Evolutionary conservation across 2,888 invertebrate genomes (phyloP).

Genomic region (Leptinotarsa haldemani): DNA sequence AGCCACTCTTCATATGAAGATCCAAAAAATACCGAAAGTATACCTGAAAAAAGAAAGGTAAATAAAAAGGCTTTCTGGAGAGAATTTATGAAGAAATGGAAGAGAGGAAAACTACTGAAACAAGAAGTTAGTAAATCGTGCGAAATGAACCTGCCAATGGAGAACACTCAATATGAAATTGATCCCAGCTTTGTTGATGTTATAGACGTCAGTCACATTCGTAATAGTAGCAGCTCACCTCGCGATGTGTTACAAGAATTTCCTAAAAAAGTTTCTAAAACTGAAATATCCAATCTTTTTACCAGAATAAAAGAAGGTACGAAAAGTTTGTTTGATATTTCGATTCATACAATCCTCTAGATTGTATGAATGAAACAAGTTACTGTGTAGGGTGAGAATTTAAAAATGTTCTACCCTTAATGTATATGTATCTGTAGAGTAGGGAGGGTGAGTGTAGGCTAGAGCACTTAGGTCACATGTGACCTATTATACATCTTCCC

Average conservation of each 20-base stretch:
- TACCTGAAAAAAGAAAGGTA: background rate
- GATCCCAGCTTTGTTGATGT: conserved; percentile 16
- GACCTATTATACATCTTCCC: no score
- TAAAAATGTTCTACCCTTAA: no score
- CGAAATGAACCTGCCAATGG: conserved; percentile 15
- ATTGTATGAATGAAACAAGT: no score
- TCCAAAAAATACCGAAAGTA: background rate
- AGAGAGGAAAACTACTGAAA: background rate
- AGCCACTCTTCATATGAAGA: background rate
- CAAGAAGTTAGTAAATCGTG: conserved; percentile 13
- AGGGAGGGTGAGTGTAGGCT: no score
- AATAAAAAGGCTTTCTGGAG: background rate
- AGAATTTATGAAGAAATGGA: conserved; percentile 13
- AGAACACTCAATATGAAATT: conserved; percentile 10
- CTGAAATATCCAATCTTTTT: conserved; percentile 13
- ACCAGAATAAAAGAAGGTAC: conserved; percentile 24
- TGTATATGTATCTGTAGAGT: no score
- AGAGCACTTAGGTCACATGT: no score
- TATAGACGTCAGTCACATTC: conserved; percentile 8
- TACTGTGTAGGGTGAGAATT: no score
- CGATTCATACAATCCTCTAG: no score
- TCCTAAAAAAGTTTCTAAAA: background rate
- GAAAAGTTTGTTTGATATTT: no score
- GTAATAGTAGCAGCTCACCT: background rate
- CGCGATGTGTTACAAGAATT: background rate